A percentile compares a stretch with the other conserved stretches of the same genome.
phyloP scores from a whole-genome alignment of 2,113 vertebrate genomes.

The Misgurnus mizolepis region DNA sequence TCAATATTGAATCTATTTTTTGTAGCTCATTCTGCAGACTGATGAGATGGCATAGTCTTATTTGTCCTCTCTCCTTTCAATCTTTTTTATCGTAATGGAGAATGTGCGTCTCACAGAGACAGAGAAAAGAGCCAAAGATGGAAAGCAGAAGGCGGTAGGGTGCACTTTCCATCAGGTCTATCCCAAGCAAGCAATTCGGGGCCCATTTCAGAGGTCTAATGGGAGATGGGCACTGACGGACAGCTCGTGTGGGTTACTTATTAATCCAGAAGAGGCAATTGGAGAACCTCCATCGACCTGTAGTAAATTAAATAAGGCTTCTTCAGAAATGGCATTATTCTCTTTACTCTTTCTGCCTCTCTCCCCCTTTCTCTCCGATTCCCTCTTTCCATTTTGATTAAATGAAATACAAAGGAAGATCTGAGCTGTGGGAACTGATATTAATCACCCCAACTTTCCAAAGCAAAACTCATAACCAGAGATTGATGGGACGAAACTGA shows the following conservation, averaged over 20 bases:
- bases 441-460: slow-evolving; percentile 57
- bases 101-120: slow-evolving; percentile 30
- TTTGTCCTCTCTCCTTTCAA: slow-evolving; percentile 12
- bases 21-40: slow-evolving; percentile 27
- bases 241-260: slow-evolving; percentile 79
- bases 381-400: slow-evolving; percentile 67
- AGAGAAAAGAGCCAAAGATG: slow-evolving; percentile 49
- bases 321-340: slow-evolving; percentile 78
- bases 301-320: slow-evolving; percentile 80
- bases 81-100: slow-evolving; percentile 35
- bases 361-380: slow-evolving; percentile 61
- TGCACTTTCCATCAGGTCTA: slow-evolving; percentile 72
- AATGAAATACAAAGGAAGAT: slow-evolving; percentile 69
- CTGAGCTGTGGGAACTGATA: slow-evolving; percentile 66
- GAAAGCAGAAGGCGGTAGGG: slow-evolving; percentile 50
- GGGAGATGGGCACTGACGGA: slow-evolving; percentile 81
- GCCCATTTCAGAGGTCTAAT: slow-evolving; percentile 77
- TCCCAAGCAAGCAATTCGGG: slow-evolving; percentile 74
- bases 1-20: slow-evolving; percentile 32
- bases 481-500: slow-evolving; percentile 43
- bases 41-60: slow-evolving; percentile 33
- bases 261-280: slow-evolving; percentile 79
- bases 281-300: slow-evolving; percentile 79
- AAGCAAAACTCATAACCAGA: slow-evolving; percentile 26
- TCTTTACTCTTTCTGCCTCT: slow-evolving; percentile 63